phyloP scores from a whole-genome alignment of 2,797 vertebrate species.

The Sebastes melanostomus region DNA sequence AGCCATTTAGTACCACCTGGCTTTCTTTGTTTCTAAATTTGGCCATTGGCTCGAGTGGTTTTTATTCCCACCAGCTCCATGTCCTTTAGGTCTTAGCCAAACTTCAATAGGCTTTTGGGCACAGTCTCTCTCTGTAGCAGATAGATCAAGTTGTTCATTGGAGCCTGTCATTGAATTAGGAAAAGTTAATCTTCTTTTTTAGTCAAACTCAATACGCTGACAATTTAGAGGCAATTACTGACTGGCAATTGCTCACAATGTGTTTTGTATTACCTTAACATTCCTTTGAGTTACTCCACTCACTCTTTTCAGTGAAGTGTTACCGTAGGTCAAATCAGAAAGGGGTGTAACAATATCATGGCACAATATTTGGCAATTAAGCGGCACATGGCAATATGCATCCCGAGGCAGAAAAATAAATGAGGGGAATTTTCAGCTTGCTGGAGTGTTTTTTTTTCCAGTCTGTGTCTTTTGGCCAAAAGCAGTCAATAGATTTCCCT shows the following conservation, averaged over 20 bases:
- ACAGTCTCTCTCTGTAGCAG: conserved; percentile 10
- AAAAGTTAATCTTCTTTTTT: conserved; percentile 12
- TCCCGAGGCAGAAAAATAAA: background rate
- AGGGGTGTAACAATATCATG: background rate
- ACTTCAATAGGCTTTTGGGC: conserved; percentile 23
- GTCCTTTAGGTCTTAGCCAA: conserved; percentile 48
- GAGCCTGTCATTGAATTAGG: conserved; percentile 47
- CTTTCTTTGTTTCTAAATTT: conserved; percentile 46
- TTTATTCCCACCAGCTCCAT: conserved; percentile 11
- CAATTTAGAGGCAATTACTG: background rate
- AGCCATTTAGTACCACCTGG: conserved; percentile 18
- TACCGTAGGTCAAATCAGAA: background rate
- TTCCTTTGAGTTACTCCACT: background rate
- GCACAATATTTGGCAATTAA: background rate
- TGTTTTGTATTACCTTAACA: background rate
- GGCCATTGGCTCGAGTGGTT: conserved; percentile 16
- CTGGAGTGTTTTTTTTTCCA: conserved; percentile 3
- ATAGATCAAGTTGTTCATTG: conserved; percentile 45
- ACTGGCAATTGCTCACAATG: background rate
- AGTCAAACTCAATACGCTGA: conserved; percentile 3
- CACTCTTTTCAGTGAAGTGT: background rate
- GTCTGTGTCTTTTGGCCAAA: conserved; percentile 8
- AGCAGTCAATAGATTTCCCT: conserved; percentile 1
- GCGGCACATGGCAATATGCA: background rate
- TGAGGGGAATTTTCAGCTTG: background rate